Conservation (phyloP, 2,888 invertebrate genomes). For the Tipula helvola region DNA sequence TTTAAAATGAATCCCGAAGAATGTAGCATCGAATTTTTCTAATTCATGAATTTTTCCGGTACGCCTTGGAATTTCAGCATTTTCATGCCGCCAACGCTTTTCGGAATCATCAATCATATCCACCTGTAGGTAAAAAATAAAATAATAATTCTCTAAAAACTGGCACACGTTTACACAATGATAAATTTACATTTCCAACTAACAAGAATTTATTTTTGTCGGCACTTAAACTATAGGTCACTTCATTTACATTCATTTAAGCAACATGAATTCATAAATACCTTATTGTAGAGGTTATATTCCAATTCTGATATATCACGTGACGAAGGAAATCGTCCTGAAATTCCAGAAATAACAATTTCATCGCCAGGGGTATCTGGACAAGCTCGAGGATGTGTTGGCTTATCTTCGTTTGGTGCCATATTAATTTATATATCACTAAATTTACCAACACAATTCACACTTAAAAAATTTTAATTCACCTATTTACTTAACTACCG, state of each 20-base stretch:
- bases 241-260: slow-evolving; percentile 13
- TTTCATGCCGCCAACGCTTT: slow-evolving; percentile 60
- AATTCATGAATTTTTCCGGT: slow-evolving; percentile 59
- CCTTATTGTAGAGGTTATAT: slow-evolving; percentile 47
- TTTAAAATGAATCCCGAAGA: slow-evolving; percentile 62
- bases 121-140: slow-evolving; percentile 37
- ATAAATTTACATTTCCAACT: not conserved
- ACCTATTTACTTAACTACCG: not conserved
- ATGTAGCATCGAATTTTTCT: slow-evolving; percentile 62
- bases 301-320: slow-evolving; percentile 47
- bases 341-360: slow-evolving; percentile 45
- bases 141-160: no score
- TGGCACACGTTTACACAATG: no score
- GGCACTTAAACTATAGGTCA: not conserved
- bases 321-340: slow-evolving; percentile 52
- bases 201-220: not conserved
- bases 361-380: slow-evolving; percentile 34
- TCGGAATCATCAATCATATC: slow-evolving; percentile 75
- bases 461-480: not conserved
- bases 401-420: not conserved
- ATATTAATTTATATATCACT: not conserved
- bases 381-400: not conserved
- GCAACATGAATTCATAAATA: slow-evolving; percentile 24
- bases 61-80: slow-evolving; percentile 60
- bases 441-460: not conserved